Base-by-base conservation (phyloP, 2,888 invertebrate genomes). In the Crossocerus cetratus region DNA sequence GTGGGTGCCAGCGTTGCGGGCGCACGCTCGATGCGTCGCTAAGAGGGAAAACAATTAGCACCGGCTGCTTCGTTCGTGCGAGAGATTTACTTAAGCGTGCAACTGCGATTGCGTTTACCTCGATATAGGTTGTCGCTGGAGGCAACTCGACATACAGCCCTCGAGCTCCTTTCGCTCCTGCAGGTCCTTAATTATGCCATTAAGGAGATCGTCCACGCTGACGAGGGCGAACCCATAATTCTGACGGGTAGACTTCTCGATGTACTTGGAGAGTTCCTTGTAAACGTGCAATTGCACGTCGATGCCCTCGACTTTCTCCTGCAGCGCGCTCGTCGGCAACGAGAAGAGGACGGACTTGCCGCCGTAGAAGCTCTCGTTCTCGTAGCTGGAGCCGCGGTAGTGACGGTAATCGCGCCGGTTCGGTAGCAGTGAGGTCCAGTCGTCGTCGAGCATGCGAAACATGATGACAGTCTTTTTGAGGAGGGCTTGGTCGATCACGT, bases 331-430 rank as follows among this genome's bases (percentile, higher is more conserved):
- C n/a, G 77, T 69, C 2, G 87, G 83, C 2, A 89, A 20, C 2
- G 87, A 69, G 59, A 88, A 87, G 2, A 88, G 79, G 3, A 89
- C 66, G 4, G 89, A 89, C 65, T 78, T 86, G 2, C 89, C 89
- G n/a, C 88, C 87, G 70, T 87, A 67, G 63, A 89, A 89, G 2
- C 68, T 57, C 45, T 87, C 86, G 62, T 73, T 82, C 63, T 86
- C 82, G 21, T 68, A 76, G 60, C 82, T 84, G 11, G 86, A 86
- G 22, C 87, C 87, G 0, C 76, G 75, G 62, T 89, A 88, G 11
- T 74, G 58, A 3, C 65, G 74, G 56, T 83, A 82, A 72, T 89
- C 87, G 0, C 55, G 66, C 3, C 86, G 83, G n/a, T 88, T 80
- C 0, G 89, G 87, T 54, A 32, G 64, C 18, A 89, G 20, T 2